These are phyloP conservation scores for Nibea coibor DNA, from an alignment of 2,113 vertebrate species.

Conservation along the genomic window DNA sequence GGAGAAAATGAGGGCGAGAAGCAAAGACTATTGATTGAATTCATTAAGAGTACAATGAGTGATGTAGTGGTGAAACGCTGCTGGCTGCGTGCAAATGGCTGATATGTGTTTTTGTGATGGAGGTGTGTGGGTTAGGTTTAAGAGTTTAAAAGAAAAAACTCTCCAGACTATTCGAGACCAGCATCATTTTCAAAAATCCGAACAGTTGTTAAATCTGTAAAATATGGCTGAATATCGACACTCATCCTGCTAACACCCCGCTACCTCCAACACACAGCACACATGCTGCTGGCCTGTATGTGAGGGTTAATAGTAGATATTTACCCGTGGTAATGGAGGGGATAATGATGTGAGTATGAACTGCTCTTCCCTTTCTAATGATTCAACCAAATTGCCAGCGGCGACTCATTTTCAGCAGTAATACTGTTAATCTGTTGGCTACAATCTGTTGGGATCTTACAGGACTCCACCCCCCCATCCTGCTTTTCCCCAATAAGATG, in stretches of 20 bases:
- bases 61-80: constrained; percentile 50
- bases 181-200: neutral
- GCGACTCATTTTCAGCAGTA: constrained; percentile 49
- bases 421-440: constrained; percentile 54
- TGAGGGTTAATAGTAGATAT: constrained; percentile 67
- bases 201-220: constrained; percentile 2
- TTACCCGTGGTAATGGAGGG: constrained; percentile 69
- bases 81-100: constrained; percentile 29
- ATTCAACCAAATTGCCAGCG: constrained; percentile 55
- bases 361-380: constrained; percentile 71
- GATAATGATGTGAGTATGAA: constrained; percentile 73
- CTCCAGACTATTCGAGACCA: neutral
- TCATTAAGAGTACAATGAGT: constrained; percentile 60
- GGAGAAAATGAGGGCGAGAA: constrained; percentile 48
- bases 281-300: constrained; percentile 51
- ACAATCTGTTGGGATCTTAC: constrained; percentile 51
- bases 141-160: neutral
- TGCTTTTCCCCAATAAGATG: neutral
- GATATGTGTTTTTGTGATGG: constrained; percentile 20
- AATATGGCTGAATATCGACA: constrained; percentile 10
- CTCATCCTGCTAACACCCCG: neutral
- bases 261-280: constrained; percentile 6
- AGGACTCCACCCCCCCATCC: neutral
- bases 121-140: neutral
- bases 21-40: constrained; percentile 66